Base-by-base conservation (phyloP, 2,888 invertebrate species). In the Hipparchia sbordonii region DNA sequence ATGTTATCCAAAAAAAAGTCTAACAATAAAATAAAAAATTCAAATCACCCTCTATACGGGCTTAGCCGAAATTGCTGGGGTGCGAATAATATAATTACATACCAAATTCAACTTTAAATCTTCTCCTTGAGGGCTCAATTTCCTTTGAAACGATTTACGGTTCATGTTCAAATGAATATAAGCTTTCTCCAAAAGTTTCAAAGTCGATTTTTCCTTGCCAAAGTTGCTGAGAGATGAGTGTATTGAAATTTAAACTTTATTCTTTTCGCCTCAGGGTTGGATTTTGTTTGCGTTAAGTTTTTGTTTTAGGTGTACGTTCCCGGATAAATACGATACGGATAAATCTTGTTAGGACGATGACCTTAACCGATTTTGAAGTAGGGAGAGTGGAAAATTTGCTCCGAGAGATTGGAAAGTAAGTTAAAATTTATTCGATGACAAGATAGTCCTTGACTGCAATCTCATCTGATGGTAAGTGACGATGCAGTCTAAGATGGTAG, bases 21-120 rank as follows among this genome's bases (percentile, higher is more conserved):
- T 45, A 45, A 68, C 75, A 74, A 75, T 79, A 73, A 79, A 79
- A 79, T 79, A 76, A 79, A 79, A 79, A 77, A 79, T 76, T 78
- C 75, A 79, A 69, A 77, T 56, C 78, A 73, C 5, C 77, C 80
- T 72, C 77, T 79, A 78, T 74, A 72, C 67, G 57, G 67, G 76
- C 72, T 77, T 76, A 75, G 72, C 67, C 74, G 60, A 72, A 74
- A 78, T 77, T 74, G 71, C 71, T 67, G 60, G 74, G 72, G 67
- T 67, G 56, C 70, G 70, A 70, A 61, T 23, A 67, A 72, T 72
- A 67, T 56, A 45, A 39, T 51, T 56, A 56, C 71, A 72, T 60
- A 60, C 72, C 54, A 76, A 72, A 74, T 67, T 61, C 67, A 48
- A 77, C 79, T 67, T 51, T 77, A 72, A 72, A 33, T 12, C 5